phyloP scores from a whole-genome alignment of 2,113 vertebrate genomes.

The Plecotus auritus region DNA sequence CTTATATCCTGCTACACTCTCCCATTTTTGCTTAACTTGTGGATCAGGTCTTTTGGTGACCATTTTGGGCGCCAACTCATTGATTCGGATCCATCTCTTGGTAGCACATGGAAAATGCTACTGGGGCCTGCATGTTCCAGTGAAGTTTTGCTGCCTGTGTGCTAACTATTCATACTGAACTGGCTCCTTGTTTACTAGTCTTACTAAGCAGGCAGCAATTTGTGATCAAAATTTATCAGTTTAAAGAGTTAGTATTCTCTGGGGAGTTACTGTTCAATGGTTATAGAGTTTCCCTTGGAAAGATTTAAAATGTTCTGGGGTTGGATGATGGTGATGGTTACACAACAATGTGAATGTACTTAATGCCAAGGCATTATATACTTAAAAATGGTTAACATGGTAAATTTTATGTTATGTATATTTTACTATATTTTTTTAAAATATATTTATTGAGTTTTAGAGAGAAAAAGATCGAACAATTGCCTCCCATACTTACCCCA shows the following conservation, averaged over 20 bases:
- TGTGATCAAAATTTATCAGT: not conserved
- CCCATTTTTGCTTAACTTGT: not conserved
- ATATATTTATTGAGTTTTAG: not conserved
- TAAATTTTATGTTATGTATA: not conserved
- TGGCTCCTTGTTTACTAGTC: conserved; percentile 1
- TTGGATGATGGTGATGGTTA: not conserved
- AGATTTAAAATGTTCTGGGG: not conserved
- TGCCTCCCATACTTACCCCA: not conserved
- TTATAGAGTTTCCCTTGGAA: not conserved
- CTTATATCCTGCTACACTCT: not conserved
- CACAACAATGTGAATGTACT: not conserved
- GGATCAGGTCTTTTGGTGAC: not conserved
- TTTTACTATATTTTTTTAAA: not conserved
- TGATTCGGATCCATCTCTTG: not conserved
- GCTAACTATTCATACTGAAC: not conserved
- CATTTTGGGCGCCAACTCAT: not conserved
- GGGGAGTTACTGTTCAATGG: not conserved
- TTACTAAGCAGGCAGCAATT: not conserved
- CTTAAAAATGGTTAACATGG: not conserved
- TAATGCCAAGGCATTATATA: not conserved
- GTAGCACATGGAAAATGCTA: conserved; percentile 3
- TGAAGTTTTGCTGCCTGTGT: not conserved
- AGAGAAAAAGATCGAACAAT: not conserved
- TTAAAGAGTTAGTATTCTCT: conserved; percentile 1
- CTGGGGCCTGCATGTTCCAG: conserved; percentile 3